Evolutionary conservation across 2,888 invertebrate species (phyloP), one percentile per base, ranked within the genome.

Genomic region (Steinernema carpocapsae): DNA sequence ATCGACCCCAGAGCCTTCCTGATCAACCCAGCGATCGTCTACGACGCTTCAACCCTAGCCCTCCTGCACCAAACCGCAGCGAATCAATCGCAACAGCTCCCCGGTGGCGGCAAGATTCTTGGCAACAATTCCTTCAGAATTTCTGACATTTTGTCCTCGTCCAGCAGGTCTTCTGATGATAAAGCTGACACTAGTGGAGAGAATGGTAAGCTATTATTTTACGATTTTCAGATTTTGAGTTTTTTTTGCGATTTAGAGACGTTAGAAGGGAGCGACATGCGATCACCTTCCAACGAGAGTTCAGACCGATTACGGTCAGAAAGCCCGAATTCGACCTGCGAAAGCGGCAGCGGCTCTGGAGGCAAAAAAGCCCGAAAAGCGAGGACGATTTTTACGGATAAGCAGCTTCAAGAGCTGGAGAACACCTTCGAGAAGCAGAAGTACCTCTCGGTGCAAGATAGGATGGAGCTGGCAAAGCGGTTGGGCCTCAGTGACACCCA

Each of bases 401-500:
- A 97, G 88, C 87, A 87, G 74, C 79, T 87, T 17, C 85, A 85
- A 73, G 37, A 51, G 42, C 76, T 88, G 48, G 76, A 76, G 72
- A 70, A 70, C 48, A 70, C 37, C 22, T 73, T 76, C 32, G 76
- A 73, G 24, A 70, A 56, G 26, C 73, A 74, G 72, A 86, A 86
- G 77, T 87, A 87, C 75, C 79, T 87, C 17, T 82, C 82, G 19
- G 87, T 87, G 17, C 97, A 97, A 88, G 97, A 99, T 89, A 84
- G 97, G 82, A 95, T 97, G 94, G 97, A 99, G 90, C 91, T 99
- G 85, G 97, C 99, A 0, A 94, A 95, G 64, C 84, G 88, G 76
- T 88, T 99, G 84, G 94, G 94, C 85, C 91, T 99, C 76, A 95
- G 95, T 56, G 99, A 99, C 89, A 99, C 97, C 72, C 99, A 99